These are phyloP conservation scores for Anticlea derivata DNA, from an alignment of 2,888 invertebrate genomes.

Conservation along the genomic window DNA sequence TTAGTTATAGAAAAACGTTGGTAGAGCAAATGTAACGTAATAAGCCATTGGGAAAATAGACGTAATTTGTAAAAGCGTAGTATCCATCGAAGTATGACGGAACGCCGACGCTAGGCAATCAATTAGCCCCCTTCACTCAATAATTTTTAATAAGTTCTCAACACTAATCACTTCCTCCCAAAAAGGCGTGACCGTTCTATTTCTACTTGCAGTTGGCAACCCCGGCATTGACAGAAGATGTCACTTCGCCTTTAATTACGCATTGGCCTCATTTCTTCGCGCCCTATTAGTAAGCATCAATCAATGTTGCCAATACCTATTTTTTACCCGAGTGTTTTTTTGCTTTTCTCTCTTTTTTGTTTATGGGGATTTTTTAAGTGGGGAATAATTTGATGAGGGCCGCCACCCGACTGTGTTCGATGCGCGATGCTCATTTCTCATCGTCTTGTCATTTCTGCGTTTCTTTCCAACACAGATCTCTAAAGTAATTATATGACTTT, in stretches of 20 bases:
- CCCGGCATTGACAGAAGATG: conserved; percentile 80
- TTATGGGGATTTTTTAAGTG: conserved; percentile 83
- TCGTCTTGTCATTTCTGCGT: conserved; percentile 84
- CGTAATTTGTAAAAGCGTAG: conserved; percentile 39
- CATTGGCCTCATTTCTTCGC: conserved; percentile 80
- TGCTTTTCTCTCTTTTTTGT: conserved; percentile 74
- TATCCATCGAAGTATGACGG: conserved; percentile 41
- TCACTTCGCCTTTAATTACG: conserved; percentile 82
- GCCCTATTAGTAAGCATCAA: conserved; percentile 84
- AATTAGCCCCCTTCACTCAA: conserved; percentile 80
- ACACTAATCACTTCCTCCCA: conserved; percentile 80
- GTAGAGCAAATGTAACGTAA: conserved; percentile 7
- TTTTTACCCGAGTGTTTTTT: conserved; percentile 79
- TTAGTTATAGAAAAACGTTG: conserved; percentile 11
- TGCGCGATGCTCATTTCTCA: conserved; percentile 81
- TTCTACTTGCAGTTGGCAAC: conserved; percentile 65
- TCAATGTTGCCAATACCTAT: conserved; percentile 84
- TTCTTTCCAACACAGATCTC: conserved; percentile 80
- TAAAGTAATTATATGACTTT: conserved; percentile 81
- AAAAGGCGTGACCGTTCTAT: conserved; percentile 80
- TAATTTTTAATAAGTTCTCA: conserved; percentile 81
- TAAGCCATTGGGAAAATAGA: conserved; percentile 39
- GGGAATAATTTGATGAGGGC: conserved; percentile 84
- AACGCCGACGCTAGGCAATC: conserved; percentile 61
- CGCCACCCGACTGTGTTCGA: conserved; percentile 81